A percentile compares a stretch with the other conserved stretches of the same genome.
These are phyloP conservation scores for Trachymyrmex septentrionalis DNA, from an alignment of 1,140 invertebrate genomes.

Conservation along the genomic window DNA sequence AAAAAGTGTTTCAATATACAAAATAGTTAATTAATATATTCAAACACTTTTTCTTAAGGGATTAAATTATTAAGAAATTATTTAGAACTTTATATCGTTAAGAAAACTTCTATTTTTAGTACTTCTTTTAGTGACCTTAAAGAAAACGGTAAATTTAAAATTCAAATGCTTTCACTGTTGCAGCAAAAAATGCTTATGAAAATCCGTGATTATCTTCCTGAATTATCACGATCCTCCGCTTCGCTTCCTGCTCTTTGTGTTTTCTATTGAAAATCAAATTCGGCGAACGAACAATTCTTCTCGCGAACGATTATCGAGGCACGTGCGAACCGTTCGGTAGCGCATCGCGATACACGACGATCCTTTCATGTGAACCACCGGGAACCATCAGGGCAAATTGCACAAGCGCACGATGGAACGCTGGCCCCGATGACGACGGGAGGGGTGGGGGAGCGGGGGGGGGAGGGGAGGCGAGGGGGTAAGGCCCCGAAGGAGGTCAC, in stretches of 20 bases:
- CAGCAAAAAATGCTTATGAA: neutral
- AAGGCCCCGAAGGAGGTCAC: slow-evolving; percentile 50
- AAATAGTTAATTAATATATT: no score
- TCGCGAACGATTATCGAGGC: slow-evolving; percentile 37
- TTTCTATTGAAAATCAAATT: neutral
- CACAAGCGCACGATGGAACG: slow-evolving; percentile 1
- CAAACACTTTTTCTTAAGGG: no score
- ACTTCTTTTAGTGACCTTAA: neutral
- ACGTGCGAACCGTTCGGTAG: slow-evolving; percentile 41
- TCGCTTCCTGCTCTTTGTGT: neutral
- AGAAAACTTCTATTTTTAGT: neutral
- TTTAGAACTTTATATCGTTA: neutral
- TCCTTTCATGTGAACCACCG: slow-evolving; percentile 41
- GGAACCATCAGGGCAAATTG: slow-evolving; percentile 15
- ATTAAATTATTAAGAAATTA: neutral
- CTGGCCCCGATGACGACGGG: slow-evolving; percentile 14
- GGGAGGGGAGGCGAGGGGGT: neutral
- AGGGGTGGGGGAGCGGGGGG: neutral
- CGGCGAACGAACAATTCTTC: neutral
- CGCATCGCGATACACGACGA: slow-evolving; percentile 52
- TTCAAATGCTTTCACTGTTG: neutral
- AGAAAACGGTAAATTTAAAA: neutral
- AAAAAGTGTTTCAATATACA: no score
- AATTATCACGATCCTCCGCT: neutral
- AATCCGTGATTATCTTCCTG: slow-evolving; percentile 16